These are phyloP conservation scores for Staurois parvus DNA, from an alignment of 2,797 vertebrate species.

Conservation along the genomic window DNA sequence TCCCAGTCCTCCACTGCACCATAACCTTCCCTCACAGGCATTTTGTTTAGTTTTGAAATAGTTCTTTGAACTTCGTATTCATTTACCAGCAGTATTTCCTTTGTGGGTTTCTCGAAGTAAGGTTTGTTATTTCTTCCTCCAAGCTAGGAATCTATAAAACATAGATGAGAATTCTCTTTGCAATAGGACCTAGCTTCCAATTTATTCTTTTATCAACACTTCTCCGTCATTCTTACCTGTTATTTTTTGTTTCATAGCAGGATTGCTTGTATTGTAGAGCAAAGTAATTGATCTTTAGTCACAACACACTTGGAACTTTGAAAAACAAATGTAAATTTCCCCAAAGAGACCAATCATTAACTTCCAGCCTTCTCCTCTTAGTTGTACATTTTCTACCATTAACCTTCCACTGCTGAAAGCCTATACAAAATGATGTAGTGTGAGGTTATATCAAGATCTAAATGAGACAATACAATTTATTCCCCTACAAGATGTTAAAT, in stretches of 20 bases:
- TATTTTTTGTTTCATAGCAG: background rate
- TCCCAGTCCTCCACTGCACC: no score
- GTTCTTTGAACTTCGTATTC: no score
- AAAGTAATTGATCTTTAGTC: background rate
- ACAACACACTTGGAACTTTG: background rate
- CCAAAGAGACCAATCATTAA: background rate
- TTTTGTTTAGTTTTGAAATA: no score
- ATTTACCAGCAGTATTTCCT: no score
- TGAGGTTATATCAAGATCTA: background rate
- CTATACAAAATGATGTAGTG: no score
- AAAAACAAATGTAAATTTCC: background rate
- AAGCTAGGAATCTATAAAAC: background rate
- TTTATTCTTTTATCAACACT: background rate
- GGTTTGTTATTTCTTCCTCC: background rate
- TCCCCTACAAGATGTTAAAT: background rate
- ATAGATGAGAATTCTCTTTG: background rate
- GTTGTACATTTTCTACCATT: background rate
- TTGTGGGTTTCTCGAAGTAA: no score
- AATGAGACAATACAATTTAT: background rate
- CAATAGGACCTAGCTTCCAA: background rate
- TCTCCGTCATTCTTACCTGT: background rate
- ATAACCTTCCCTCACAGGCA: no score
- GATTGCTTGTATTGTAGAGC: background rate
- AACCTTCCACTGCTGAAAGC: background rate
- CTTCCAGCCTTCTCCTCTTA: background rate